Base-by-base conservation (phyloP, 2,113 vertebrate genomes). In the Lucifuga dentata region DNA sequence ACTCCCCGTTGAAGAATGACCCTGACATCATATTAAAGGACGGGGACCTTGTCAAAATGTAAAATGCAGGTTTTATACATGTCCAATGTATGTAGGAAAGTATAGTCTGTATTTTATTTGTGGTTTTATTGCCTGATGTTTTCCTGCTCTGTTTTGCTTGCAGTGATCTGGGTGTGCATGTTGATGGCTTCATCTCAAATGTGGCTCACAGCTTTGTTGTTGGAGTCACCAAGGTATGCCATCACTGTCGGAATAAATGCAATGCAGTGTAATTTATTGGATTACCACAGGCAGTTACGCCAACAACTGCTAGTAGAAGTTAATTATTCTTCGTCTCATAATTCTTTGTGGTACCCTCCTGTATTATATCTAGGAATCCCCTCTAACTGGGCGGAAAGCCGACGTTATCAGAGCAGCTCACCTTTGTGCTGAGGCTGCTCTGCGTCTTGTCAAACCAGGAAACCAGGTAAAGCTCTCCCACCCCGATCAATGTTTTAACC, bases 1-100 rank as follows among this genome's bases (percentile, higher is more conserved):
- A 95, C 94, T 99, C 98, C 32, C 98, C 98, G 5, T 89, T 99
- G 91, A 98, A 96, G 94, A 99, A 96, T 2, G 98, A 99, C 88
- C 93, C 95, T 39, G 96, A 99, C 57, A 93, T 98, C 83, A 90
- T 92, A 59, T 91, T 99, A 62, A 98, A 99, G 80, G 95, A 97
- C 6, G 97, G 95, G 1, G 97, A 99, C 80, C 64, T 99, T 73
- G 93, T 99, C 81, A 99, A 99, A 92, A 94, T 99, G 98, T 99
- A 91, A 93, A 94, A 8, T 48, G 5, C 36, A 5, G 0, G 19
- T 40, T 41, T 16, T 24, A 1, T 17, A 19, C 2, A 5, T 16
- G 13, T 6, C 17, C 11, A 11, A 11, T 33, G 8, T 23, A 3
- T 11, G 3, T 11, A 2, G 6, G 12, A 6, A 10, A 44, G 7